Evolutionary conservation across 2,113 vertebrate genomes (phyloP).

Genomic region (Haplochromis vanheusdeni): DNA sequence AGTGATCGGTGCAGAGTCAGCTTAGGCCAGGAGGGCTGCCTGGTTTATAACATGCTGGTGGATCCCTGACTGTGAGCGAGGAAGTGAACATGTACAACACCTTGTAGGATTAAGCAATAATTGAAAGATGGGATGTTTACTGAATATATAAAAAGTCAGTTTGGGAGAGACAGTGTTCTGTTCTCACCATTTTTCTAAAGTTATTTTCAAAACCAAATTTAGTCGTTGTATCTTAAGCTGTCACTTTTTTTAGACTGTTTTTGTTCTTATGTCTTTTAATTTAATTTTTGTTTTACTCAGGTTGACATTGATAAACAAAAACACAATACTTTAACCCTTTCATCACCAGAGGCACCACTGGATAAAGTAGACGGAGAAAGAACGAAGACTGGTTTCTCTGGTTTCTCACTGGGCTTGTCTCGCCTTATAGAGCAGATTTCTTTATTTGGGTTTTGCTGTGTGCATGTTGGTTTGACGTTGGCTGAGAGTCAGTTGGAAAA

Average conservation of each 20-base stretch:
- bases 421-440: neutral
- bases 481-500: neutral
- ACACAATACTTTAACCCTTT: neutral
- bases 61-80: neutral
- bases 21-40: neutral
- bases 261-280: neutral
- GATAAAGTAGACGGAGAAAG: neutral
- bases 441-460: neutral
- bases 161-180: accelerated
- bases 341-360: neutral
- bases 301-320: neutral
- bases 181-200: neutral
- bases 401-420: neutral
- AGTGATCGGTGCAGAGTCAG: accelerated
- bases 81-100: neutral
- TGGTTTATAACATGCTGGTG: neutral
- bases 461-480: neutral
- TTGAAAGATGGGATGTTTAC: neutral
- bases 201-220: neutral
- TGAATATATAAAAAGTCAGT: neutral
- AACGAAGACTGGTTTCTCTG: neutral
- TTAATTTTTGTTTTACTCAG: neutral
- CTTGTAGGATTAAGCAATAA: accelerated
- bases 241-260: neutral
- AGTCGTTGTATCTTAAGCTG: accelerated